Evolutionary conservation across 2,113 vertebrate genomes (phyloP).

Genomic region (Sylvietta virens): DNA sequence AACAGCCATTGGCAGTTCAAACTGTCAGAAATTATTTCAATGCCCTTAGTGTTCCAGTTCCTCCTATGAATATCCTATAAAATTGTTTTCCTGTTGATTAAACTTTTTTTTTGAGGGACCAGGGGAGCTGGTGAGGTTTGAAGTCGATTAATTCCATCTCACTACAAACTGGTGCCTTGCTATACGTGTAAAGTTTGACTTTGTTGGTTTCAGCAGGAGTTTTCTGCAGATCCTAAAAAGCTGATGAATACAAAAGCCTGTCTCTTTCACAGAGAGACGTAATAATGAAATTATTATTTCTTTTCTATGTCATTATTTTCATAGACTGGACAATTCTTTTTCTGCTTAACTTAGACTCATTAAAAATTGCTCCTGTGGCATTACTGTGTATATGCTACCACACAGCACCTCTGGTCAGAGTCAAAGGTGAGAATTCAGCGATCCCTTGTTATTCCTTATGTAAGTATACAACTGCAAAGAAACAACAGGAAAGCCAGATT

Average conservation of each 20-base stretch:
- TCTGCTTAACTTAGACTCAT: neutral
- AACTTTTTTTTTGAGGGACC: neutral
- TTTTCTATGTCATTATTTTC: neutral
- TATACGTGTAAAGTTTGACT: neutral
- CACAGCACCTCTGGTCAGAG: neutral
- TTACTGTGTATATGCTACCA: neutral
- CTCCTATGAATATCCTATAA: neutral
- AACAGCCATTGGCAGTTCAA: neutral
- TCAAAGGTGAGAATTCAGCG: neutral
- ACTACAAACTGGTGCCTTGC: neutral
- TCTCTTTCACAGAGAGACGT: neutral
- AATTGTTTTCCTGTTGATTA: neutral
- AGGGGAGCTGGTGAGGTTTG: neutral
- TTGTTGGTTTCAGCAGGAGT: neutral
- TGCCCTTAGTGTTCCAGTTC: neutral
- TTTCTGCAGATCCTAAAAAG: neutral
- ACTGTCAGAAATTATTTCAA: neutral
- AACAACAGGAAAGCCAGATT: neutral
- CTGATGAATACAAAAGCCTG: neutral
- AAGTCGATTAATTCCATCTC: neutral
- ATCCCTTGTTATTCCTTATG: neutral
- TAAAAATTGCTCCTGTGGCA: neutral
- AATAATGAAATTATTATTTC: no score
- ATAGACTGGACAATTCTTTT: neutral
- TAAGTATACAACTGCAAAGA: neutral